Evolutionary conservation across 2,113 vertebrate species (phyloP).

Genomic region (Xenopus borealis): DNA sequence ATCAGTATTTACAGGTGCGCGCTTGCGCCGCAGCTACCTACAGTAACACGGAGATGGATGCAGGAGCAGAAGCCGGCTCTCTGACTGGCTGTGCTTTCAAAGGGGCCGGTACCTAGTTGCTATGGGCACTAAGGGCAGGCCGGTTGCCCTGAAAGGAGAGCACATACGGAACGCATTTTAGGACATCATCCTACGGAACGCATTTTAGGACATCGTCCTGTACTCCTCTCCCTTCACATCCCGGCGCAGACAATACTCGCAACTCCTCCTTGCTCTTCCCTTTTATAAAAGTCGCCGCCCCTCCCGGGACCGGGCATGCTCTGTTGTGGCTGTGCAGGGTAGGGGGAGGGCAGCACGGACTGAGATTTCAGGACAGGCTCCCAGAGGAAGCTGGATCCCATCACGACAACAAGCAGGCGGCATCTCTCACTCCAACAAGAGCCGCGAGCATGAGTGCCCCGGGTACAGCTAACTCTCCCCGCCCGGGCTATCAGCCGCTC

Average conservation of each 20-base stretch:
- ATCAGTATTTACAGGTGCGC: no score
- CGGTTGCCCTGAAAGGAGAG: no score
- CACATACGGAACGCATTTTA: no score
- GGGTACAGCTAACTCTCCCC: background rate
- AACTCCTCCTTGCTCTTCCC: background rate
- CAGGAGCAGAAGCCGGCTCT: no score
- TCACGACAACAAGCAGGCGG: conserved; percentile 16
- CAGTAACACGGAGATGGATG: no score
- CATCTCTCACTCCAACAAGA: background rate
- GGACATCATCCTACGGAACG: no score
- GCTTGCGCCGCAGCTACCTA: no score
- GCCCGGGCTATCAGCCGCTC: background rate
- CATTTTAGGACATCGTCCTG: no score
- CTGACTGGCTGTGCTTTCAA: no score
- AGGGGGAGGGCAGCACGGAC: conserved; percentile 13
- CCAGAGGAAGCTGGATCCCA: conserved; percentile 36
- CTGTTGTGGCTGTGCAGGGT: background rate
- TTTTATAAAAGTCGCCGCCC: background rate
- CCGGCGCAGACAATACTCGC: no score
- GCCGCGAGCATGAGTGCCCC: background rate
- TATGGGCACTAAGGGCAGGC: no score
- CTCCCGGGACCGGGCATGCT: conserved; percentile 12
- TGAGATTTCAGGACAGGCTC: conserved; percentile 19
- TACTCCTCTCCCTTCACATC: background rate
- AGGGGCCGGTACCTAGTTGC: no score